These are phyloP conservation scores for Lasiurus cinereus DNA, from an alignment of 2,113 vertebrate genomes.

Conservation along the genomic window DNA sequence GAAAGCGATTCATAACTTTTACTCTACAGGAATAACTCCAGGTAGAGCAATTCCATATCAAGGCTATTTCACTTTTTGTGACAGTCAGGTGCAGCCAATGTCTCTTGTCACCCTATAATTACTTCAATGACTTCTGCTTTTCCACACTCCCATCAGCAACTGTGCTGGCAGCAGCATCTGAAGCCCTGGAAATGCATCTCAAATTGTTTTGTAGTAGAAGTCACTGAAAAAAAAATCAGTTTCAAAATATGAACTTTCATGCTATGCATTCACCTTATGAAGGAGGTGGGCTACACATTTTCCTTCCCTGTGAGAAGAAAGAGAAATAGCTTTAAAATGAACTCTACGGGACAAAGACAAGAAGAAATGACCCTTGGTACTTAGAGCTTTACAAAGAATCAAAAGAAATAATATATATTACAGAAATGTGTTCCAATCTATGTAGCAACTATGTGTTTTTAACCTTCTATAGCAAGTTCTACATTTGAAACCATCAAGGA, in stretches of 20 bases:
- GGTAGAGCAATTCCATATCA: not conserved
- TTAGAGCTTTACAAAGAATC: constrained; percentile 30
- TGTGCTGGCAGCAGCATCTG: not conserved
- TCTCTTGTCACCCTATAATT: not conserved
- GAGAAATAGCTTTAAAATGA: not conserved
- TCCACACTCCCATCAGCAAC: not conserved
- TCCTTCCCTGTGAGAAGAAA: not conserved
- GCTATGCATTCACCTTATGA: not conserved
- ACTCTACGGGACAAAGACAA: constrained; percentile 24
- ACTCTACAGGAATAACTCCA: not conserved
- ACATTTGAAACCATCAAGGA: constrained; percentile 23
- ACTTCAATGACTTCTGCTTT: not conserved
- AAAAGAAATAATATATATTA: not conserved
- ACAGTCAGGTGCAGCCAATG: not conserved
- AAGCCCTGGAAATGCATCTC: not conserved
- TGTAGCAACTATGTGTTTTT: not conserved
- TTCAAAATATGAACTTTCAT: not conserved
- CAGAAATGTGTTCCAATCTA: not conserved
- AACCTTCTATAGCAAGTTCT: not conserved
- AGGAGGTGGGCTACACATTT: not conserved
- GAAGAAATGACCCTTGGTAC: not conserved
- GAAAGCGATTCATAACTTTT: not conserved
- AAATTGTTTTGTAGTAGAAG: not conserved
- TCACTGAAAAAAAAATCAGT: not conserved
- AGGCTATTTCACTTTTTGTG: not conserved